Conservation (phyloP, 2,888 invertebrate genomes). For the Plebejus melissa region DNA sequence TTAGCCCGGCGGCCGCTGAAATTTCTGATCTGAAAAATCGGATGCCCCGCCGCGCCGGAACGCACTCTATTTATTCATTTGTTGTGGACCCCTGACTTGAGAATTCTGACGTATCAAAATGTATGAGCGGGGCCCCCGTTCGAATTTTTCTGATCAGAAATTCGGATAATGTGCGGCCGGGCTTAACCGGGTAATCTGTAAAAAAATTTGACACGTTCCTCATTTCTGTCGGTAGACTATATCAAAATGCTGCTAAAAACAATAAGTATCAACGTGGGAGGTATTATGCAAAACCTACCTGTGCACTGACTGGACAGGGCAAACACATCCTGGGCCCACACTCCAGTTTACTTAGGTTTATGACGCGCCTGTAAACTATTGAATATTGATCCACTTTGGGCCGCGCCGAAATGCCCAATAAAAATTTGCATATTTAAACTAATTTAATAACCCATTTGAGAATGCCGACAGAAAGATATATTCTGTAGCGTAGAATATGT, state of each 20-base stretch:
- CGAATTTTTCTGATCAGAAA: too few species aligned
- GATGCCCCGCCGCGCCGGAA: too few species aligned
- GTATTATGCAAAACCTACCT: slow-evolving; percentile 76
- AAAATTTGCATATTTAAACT: slow-evolving; percentile 17
- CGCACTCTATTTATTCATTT: too few species aligned
- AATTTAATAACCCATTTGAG: slow-evolving; percentile 10
- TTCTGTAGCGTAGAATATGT: neutral
- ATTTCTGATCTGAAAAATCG: too few species aligned
- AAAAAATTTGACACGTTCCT: too few species aligned
- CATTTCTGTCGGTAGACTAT: neutral
- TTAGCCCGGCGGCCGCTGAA: too few species aligned
- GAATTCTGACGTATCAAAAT: too few species aligned
- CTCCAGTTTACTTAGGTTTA: slow-evolving; percentile 73
- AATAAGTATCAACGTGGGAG: slow-evolving; percentile 61
- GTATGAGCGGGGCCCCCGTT: too few species aligned
- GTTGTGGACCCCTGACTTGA: too few species aligned
- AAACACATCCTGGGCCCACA: slow-evolving; percentile 58
- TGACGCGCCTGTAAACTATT: slow-evolving; percentile 71
- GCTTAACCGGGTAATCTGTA: too few species aligned
- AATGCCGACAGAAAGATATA: slow-evolving; percentile 13
- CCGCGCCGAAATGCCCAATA: slow-evolving; percentile 52
- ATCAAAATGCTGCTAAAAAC: slow-evolving; percentile 34
- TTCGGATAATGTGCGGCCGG: too few species aligned
- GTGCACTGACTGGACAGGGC: slow-evolving; percentile 58
- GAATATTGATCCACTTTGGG: slow-evolving; percentile 53